Evolutionary conservation across 2,113 vertebrate species (phyloP).

Genomic region (Urocolius indicus): DNA sequence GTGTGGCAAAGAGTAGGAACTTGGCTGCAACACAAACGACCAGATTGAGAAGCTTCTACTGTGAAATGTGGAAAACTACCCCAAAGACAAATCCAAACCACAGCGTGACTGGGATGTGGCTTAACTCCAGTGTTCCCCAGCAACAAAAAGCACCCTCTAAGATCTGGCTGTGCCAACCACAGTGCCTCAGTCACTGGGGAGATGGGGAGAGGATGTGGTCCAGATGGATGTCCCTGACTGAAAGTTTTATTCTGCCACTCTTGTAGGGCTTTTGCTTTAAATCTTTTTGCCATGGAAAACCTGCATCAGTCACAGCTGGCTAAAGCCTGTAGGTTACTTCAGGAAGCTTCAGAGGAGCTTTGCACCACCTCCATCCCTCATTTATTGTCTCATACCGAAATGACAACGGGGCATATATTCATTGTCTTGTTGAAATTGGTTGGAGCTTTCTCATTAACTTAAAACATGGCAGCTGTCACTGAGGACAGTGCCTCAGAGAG

Average conservation of each 20-base stretch:
- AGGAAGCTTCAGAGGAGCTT: neutral
- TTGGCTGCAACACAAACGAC: neutral
- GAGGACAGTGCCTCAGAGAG: neutral
- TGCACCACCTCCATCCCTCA: fast-evolving
- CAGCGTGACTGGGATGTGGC: neutral
- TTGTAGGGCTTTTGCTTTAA: neutral
- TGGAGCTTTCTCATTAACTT: slow-evolving; percentile 3
- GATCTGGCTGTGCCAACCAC: neutral
- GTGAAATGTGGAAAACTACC: neutral
- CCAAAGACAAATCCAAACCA: neutral
- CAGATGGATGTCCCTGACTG: neutral
- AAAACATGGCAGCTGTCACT: neutral
- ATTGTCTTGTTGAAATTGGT: neutral
- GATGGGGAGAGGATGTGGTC: neutral
- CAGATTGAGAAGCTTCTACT: neutral
- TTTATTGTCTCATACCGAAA: neutral
- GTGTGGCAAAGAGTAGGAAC: neutral
- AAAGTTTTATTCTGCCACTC: neutral
- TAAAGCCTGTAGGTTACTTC: neutral
- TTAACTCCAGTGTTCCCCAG: neutral
- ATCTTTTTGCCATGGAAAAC: neutral
- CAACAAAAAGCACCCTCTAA: neutral
- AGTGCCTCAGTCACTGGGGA: neutral
- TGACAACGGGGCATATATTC: neutral
- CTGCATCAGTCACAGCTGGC: neutral